Evolutionary conservation across 92 coral and sea anemone species (phyloP), one percentile per base, ranked within the genome.

Genomic region (Paragorgia papillata): DNA sequence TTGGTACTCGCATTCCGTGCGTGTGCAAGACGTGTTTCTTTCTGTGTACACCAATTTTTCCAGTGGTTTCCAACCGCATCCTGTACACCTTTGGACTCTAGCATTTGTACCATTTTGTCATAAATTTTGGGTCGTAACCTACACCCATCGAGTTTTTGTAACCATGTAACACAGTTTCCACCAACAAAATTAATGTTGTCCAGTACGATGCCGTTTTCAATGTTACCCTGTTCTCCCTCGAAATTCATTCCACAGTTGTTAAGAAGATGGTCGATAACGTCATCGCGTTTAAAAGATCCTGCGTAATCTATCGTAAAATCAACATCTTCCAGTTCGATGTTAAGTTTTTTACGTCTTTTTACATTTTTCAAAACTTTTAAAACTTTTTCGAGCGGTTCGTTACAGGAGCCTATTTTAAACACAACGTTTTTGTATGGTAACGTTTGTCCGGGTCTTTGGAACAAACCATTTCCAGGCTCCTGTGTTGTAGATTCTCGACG

Each of bases 51-150:
- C 69, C 46, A 63, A 28, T 63, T 19, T 2, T 63, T 63, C 46
- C 69, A 63, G 25, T 31, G 46, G 26, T 31, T 8, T 8, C 46
- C 69, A 19, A 63, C 21, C 0, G n/a, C 3, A 8, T 63, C 69
- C 26, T 33, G 46, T 10, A 39, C 46, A 31, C 69, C 34, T 28
- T 63, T 63, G 20, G 35, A 24, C 25, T 63, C 69, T 28, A 63
- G 21, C 46, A 63, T 63, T 63, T 63, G 69, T 17, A 33, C 69
- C 48, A 63, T 31, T 35, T 63, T 63, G 69, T 63, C n/a, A 28
- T 63, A 63, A 33, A 63, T 31, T 14, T 63, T 22, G 25, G 34
- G 19, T 26, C 32, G 1, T 9, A 32, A 21, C 7, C 12, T 58
- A 14, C 15, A 58, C 7, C 64, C 32, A 24, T 25, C 32, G 0